These are phyloP conservation scores for Nymphalis io DNA, from an alignment of 1,140 invertebrate genomes.

Conservation along the genomic window DNA sequence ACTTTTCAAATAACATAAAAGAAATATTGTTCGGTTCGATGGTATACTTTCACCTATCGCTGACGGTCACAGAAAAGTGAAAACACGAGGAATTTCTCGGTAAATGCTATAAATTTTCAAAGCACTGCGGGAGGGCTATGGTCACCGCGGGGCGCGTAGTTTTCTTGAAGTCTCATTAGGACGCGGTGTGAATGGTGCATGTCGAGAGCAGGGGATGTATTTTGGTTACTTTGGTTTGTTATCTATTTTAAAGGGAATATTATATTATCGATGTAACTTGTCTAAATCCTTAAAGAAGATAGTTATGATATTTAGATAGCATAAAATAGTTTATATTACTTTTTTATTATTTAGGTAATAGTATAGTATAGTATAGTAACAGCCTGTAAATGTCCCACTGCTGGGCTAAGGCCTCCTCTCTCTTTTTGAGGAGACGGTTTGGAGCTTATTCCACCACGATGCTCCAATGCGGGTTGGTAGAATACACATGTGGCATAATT, in stretches of 20 bases:
- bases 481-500: no score
- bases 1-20: no score
- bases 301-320: no score
- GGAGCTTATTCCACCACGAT: no score
- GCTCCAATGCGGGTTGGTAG: no score
- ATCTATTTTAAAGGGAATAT: conserved; percentile 2
- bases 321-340: no score
- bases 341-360: no score
- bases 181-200: background rate
- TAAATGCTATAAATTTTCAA: conserved; percentile 19
- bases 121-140: background rate
- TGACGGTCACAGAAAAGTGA: conserved; percentile 7
- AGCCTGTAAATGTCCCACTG: no score
- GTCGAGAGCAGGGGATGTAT: background rate
- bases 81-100: conserved; percentile 11
- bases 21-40: background rate
- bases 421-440: no score
- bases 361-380: no score
- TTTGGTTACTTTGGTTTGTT: background rate
- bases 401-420: no score
- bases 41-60: background rate
- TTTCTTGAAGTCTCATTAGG: conserved; percentile 27
- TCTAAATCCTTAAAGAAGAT: no score
- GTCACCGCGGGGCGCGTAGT: conserved; percentile 18
- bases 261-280: background rate